These are phyloP conservation scores for Eupithecia vulgata DNA, from an alignment of 2,888 invertebrate species.

Conservation along the genomic window DNA sequence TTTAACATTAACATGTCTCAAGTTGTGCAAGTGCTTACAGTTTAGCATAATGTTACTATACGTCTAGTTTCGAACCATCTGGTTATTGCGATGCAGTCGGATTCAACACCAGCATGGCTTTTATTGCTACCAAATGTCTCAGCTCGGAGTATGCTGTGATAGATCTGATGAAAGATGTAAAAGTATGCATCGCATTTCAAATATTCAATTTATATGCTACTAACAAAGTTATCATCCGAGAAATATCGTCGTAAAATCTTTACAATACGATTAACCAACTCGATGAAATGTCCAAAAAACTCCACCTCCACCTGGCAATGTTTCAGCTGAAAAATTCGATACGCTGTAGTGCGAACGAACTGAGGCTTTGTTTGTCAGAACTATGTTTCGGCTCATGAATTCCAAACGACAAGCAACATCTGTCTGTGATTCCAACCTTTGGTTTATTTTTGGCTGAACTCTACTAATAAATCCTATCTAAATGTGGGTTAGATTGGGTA, in stretches of 20 bases:
- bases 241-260: not conserved
- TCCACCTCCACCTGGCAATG: conserved; percentile 34
- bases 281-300: not conserved
- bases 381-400: conserved; percentile 54
- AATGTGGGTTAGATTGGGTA: conserved; percentile 39
- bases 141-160: not conserved
- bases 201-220: not conserved
- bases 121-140: conserved; percentile 17
- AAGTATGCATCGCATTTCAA: not conserved
- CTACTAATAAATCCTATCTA: conserved; percentile 44
- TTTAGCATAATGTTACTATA: not conserved
- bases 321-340: conserved; percentile 48
- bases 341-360: conserved; percentile 22
- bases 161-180: not conserved
- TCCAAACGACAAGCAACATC: conserved; percentile 55
- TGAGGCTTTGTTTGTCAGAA: conserved; percentile 45
- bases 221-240: not conserved
- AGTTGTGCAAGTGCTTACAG: conserved; percentile 9
- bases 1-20: not conserved
- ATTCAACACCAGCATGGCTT: not conserved
- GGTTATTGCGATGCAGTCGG: conserved; percentile 3
- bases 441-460: conserved; percentile 53
- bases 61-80: conserved; percentile 7
- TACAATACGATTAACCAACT: not conserved
- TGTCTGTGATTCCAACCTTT: conserved; percentile 48